Evolutionary conservation across 2,888 invertebrate species (phyloP).

Genomic region (Nomada fucata): DNA sequence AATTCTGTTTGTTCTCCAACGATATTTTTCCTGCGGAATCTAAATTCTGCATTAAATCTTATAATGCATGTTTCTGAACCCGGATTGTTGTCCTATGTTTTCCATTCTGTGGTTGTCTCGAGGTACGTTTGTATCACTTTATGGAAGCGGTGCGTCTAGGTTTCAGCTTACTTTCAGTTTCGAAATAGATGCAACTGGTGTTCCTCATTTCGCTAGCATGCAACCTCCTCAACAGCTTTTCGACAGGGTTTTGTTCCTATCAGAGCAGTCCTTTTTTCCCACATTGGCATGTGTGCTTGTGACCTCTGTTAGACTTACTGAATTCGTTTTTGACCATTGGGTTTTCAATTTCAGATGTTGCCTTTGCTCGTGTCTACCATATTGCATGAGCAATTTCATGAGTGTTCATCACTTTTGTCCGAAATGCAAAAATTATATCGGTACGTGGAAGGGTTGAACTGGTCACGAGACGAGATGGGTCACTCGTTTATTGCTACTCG

Average conservation of each 20-base stretch:
- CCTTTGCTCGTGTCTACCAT: slow-evolving; percentile 85
- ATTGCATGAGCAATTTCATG: slow-evolving; percentile 85
- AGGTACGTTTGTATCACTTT: neutral
- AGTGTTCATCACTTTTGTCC: slow-evolving; percentile 85
- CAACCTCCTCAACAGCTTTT: neutral
- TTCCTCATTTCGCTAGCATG: neutral
- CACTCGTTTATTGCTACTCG: slow-evolving; percentile 36
- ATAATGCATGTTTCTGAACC: neutral
- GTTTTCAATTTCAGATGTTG: slow-evolving; percentile 83
- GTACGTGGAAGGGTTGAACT: slow-evolving; percentile 83
- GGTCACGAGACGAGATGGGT: neutral
- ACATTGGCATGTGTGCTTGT: neutral
- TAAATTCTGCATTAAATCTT: neutral
- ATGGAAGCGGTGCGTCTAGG: neutral
- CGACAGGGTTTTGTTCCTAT: neutral
- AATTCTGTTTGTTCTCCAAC: neutral
- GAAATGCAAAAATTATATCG: slow-evolving; percentile 84
- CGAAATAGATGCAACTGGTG: neutral
- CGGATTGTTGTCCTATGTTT: neutral
- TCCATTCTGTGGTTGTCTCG: neutral
- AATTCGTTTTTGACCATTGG: neutral
- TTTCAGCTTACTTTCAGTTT: neutral
- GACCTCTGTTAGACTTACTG: neutral
- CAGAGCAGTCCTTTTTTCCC: neutral
- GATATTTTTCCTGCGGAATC: neutral